phyloP scores from a whole-genome alignment of 2,888 invertebrate species.

The Hydriomena furcata region DNA sequence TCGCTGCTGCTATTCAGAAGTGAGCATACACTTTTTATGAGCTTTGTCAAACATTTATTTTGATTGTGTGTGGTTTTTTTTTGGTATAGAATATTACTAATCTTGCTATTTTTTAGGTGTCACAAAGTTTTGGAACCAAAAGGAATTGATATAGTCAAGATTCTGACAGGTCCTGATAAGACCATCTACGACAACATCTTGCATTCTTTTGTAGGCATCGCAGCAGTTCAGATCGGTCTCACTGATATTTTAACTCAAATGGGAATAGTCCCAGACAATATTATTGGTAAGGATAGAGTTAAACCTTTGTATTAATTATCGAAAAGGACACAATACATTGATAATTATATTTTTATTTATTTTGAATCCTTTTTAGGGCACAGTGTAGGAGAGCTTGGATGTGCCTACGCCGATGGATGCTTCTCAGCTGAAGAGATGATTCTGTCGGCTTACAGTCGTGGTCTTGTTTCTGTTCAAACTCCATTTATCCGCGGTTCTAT shows the following conservation, averaged over 20 bases:
- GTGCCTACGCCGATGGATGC: slow-evolving; percentile 95
- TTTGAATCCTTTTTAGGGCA: slow-evolving; percentile 86
- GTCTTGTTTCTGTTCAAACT: slow-evolving; percentile 86
- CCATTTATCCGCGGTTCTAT: slow-evolving; percentile 88
- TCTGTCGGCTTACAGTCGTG: slow-evolving; percentile 90
- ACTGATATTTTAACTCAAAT: slow-evolving; percentile 63
- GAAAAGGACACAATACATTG: too few relatives aligned
- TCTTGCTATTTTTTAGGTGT: slow-evolving; percentile 70
- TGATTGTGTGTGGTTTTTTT: too few relatives aligned
- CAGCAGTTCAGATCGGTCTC: slow-evolving; percentile 84
- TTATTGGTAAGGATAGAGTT: slow-evolving; percentile 85
- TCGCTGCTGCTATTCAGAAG: slow-evolving; percentile 74
- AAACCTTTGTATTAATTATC: too few relatives aligned
- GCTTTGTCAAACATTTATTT: too few relatives aligned
- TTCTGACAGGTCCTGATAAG: slow-evolving; percentile 85
- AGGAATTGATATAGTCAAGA: slow-evolving; percentile 85
- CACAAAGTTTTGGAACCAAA: slow-evolving; percentile 81
- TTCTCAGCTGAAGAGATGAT: slow-evolving; percentile 92
- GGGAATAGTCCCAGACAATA: slow-evolving; percentile 87
- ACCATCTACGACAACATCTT: slow-evolving; percentile 84
- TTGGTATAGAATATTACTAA: too few relatives aligned
- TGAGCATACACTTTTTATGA: too few relatives aligned
- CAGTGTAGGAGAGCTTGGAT: slow-evolving; percentile 95
- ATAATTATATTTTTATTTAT: too few relatives aligned
- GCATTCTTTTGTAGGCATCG: slow-evolving; percentile 89